Evolutionary conservation across 2,888 invertebrate species (phyloP).

Genomic region (Liodrosophila aerea): DNA sequence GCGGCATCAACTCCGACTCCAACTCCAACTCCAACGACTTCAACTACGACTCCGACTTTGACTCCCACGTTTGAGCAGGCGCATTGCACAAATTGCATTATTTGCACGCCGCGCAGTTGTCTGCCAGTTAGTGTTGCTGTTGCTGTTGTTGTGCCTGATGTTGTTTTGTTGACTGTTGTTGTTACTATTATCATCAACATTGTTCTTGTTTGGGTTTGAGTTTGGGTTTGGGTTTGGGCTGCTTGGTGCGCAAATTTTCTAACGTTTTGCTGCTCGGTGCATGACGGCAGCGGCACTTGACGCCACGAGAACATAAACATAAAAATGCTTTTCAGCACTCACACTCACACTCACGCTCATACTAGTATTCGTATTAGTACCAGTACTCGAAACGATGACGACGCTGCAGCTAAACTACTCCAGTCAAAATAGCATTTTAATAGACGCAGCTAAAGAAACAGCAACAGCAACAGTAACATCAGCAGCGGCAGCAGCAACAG

Average conservation of each 20-base stretch:
- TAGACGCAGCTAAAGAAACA: conserved; percentile 55
- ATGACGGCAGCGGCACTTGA: conserved; percentile 65
- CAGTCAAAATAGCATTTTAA: conserved; percentile 77
- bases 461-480: conserved; percentile 26
- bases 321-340: conserved; percentile 76
- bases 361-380: background rate
- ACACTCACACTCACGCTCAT: conserved; percentile 20
- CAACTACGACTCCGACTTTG: conserved; percentile 35
- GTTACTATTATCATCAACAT: conserved; percentile 75
- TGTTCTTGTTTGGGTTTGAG: conserved; percentile 65
- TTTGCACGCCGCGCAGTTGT: conserved; percentile 71
- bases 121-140: conserved; percentile 32
- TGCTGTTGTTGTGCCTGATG: conserved; percentile 35
- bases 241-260: conserved; percentile 48
- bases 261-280: conserved; percentile 33
- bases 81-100: conserved; percentile 77
- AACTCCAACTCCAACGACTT: conserved; percentile 31
- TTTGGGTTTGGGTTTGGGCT: conserved; percentile 52
- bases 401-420: conserved; percentile 68
- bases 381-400: conserved; percentile 64
- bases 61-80: conserved; percentile 73
- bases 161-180: conserved; percentile 48
- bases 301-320: conserved; percentile 77
- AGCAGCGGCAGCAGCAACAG: conserved; percentile 10
- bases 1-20: conserved; percentile 29